phyloP scores from a whole-genome alignment of 2,888 invertebrate genomes.

The Lithophane ornitopus region DNA sequence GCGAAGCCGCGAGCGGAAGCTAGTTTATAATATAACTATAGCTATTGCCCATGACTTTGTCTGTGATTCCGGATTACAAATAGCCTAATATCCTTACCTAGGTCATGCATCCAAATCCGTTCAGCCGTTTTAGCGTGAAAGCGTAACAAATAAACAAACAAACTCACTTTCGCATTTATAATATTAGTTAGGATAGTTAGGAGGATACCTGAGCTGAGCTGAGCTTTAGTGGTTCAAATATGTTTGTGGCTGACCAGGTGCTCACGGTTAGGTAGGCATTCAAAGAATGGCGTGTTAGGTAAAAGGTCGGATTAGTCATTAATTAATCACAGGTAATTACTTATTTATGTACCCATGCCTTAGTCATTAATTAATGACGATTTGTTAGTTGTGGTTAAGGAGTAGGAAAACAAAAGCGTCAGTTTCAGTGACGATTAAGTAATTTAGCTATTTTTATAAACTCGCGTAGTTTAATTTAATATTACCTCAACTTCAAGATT shows the following conservation, averaged over 20 bases:
- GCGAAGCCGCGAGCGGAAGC: too few species aligned
- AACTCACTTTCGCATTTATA: too few species aligned
- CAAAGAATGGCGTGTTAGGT: background rate
- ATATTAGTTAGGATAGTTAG: too few species aligned
- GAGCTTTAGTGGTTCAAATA: constrained; percentile 9
- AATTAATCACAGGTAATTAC: constrained; percentile 14
- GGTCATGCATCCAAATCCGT: too few species aligned
- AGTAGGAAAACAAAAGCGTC: background rate
- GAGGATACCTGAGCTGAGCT: background rate
- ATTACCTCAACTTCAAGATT: constrained; percentile 1
- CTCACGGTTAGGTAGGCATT: constrained; percentile 1
- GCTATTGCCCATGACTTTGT: too few species aligned
- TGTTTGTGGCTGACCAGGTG: constrained; percentile 5
- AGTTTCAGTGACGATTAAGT: background rate
- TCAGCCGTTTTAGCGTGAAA: too few species aligned
- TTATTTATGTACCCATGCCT: background rate
- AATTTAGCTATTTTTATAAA: background rate
- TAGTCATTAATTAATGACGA: constrained; percentile 8
- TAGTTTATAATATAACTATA: too few species aligned
- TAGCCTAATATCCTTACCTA: too few species aligned
- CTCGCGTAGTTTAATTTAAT: background rate
- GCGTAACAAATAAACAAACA: too few species aligned
- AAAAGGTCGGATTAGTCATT: constrained; percentile 13
- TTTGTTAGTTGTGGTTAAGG: background rate
- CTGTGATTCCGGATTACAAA: too few species aligned